Percentiles rank a stretch among this genome's conserved stretches.
phyloP scores from a whole-genome alignment of 2,113 vertebrate genomes.

The Burhinus oedicnemus region DNA sequence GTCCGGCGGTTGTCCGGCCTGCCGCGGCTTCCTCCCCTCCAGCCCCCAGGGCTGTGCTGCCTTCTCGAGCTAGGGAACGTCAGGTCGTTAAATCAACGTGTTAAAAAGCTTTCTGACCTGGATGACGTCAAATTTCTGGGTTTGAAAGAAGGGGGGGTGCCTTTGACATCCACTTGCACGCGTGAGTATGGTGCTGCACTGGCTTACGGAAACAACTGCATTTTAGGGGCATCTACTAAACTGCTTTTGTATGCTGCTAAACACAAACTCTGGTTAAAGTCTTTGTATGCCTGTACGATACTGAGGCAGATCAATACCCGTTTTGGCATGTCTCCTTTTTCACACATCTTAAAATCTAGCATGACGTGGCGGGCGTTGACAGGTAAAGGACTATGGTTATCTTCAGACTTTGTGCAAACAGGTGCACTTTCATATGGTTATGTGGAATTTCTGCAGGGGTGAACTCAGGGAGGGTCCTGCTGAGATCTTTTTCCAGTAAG shows the following conservation, averaged over 20 bases:
- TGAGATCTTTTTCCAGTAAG: not conserved
- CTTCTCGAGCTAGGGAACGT: too few relatives aligned
- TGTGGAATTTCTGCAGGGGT: not conserved
- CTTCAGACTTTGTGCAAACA: not conserved
- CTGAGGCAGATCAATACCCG: not conserved
- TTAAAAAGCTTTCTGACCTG: not conserved
- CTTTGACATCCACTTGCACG: not conserved
- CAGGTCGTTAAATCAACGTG: not conserved
- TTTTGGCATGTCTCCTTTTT: not conserved
- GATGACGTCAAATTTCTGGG: not conserved
- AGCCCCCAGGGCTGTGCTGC: fast-evolving
- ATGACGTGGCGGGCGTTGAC: not conserved
- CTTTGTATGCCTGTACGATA: fast-evolving
- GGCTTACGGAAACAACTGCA: fast-evolving
- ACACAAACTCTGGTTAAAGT: not conserved
- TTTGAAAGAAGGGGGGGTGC: too few relatives aligned
- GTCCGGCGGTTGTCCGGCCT: too few relatives aligned
- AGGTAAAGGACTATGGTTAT: fast-evolving
- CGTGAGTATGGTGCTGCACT: fast-evolving
- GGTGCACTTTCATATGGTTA: not conserved
- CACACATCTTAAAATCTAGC: not conserved
- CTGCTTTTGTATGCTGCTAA: not conserved
- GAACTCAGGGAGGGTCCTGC: not conserved
- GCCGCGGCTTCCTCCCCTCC: too few relatives aligned
- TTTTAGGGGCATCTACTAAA: not conserved